These are phyloP conservation scores for Oncopeltus fasciatus DNA, from an alignment of 1,140 invertebrate species.

Conservation along the genomic window DNA sequence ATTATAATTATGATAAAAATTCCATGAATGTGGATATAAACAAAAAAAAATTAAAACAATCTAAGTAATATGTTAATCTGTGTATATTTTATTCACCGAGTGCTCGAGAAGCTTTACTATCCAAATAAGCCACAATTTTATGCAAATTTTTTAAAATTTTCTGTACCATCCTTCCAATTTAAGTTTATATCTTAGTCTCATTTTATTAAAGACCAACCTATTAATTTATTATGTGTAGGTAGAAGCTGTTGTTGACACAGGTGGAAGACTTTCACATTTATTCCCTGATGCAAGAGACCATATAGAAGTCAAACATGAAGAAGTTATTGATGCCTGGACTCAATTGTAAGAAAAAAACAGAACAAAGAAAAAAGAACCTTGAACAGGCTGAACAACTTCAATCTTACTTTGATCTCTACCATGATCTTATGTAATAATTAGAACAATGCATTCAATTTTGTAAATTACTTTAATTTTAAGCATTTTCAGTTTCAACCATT, in stretches of 20 bases:
- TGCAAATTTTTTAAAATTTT: too few relatives aligned
- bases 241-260: slow-evolving; percentile 45
- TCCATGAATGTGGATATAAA: too few relatives aligned
- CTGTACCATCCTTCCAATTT: too few relatives aligned
- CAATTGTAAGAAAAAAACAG: slow-evolving; percentile 59
- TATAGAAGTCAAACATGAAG: slow-evolving; percentile 78
- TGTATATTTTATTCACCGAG: too few relatives aligned
- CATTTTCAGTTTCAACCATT: slow-evolving; percentile 1
- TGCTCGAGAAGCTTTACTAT: too few relatives aligned
- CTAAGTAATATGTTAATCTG: too few relatives aligned
- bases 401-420: slow-evolving; percentile 76
- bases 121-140: too few relatives aligned
- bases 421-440: slow-evolving; percentile 47
- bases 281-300: slow-evolving; percentile 90
- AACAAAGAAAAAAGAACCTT: slow-evolving; percentile 60
- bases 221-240: too few relatives aligned
- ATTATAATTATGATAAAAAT: too few relatives aligned
- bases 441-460: not conserved
- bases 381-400: slow-evolving; percentile 77
- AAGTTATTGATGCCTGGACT: slow-evolving; percentile 67
- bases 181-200: too few relatives aligned
- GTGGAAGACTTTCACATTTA: slow-evolving; percentile 53
- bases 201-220: too few relatives aligned
- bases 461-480: not conserved
- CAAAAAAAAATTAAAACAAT: too few relatives aligned